Base-by-base conservation (phyloP, 2,888 invertebrate species). In the Frankliniella intonsa region DNA sequence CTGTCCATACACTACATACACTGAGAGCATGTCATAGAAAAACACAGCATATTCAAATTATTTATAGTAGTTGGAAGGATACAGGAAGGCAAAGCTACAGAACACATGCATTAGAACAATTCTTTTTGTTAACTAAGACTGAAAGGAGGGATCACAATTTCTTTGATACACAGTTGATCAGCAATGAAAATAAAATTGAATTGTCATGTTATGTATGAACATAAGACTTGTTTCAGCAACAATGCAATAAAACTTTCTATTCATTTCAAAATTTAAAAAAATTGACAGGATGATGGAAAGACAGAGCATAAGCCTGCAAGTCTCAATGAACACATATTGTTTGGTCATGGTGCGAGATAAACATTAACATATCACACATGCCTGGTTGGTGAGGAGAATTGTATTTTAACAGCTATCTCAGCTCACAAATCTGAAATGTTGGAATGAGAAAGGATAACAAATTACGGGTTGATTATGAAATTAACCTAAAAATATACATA, bases 221-320 rank as follows among this genome's bases (percentile, higher is more conserved):
- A 76, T 76, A 25, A 25, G 69, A 76, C 69, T 76, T 76, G 12
- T 55, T 55, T 55, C 7, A 55, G 55, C 55, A 11, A 55, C 55
- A 76, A 76, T 76, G 25, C 22, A 76, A 76, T 76, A 25, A 25
- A n/a, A 76, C 25, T 76, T 76, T 22, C 25, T 25, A n/a, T 76
- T 76, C 69, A 12, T 76, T 25, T 76, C 7, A 19, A 19, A 55
- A 55, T 55, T 38, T 38, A 38, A 38, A 38, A 76, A 76, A 76
- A 76, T 76, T 76, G 69, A 76, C 69, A 76, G 25, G 22, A 76
- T 76, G 69, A 76, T 76, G 69, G 69, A 76, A 76, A 76, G 69
- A 76, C 69, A 76, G 69, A 22, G 69, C 25, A 25, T 76, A 76
- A n/a, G 25, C 69, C 69, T 22, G 25, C 69, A 76, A 25, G 69